Percentiles rank a stretch among this genome's conserved stretches.
Evolutionary conservation across 1,140 invertebrate species (phyloP).

Genomic region (Achatina immaculata): DNA sequence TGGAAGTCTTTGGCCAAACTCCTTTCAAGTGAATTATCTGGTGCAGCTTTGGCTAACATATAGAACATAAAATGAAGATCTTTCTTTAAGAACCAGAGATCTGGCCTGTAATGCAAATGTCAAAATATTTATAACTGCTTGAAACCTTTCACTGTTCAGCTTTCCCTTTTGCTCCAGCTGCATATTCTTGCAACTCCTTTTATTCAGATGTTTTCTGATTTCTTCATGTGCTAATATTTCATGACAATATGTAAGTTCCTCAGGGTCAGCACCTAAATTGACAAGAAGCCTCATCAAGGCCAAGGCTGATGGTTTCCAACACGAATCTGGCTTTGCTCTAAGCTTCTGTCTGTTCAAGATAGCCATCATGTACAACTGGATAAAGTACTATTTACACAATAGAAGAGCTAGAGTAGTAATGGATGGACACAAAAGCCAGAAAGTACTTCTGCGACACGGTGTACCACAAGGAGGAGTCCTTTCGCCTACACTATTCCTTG

Average conservation of each 20-base stretch:
- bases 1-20: not conserved
- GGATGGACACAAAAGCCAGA: too few relatives aligned
- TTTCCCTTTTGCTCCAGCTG: not conserved
- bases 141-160: not conserved
- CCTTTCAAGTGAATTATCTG: not conserved
- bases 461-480: too few relatives aligned
- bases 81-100: not conserved
- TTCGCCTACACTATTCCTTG: too few relatives aligned
- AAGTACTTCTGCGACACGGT: too few relatives aligned
- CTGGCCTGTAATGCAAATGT: not conserved
- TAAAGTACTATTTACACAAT: too few relatives aligned
- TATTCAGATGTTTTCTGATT: not conserved
- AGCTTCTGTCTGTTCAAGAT: not conserved
- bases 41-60: conserved; percentile 6
- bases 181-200: not conserved
- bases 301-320: not conserved
- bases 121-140: not conserved
- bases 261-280: conserved; percentile 15
- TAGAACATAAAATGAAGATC: conserved; percentile 14
- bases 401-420: too few relatives aligned
- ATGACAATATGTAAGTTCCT: not conserved
- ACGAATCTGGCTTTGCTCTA: not conserved
- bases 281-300: not conserved
- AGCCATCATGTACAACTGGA: too few relatives aligned
- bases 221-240: not conserved